Conservation (phyloP, 2,888 invertebrate species). For the Erebia palarica region DNA sequence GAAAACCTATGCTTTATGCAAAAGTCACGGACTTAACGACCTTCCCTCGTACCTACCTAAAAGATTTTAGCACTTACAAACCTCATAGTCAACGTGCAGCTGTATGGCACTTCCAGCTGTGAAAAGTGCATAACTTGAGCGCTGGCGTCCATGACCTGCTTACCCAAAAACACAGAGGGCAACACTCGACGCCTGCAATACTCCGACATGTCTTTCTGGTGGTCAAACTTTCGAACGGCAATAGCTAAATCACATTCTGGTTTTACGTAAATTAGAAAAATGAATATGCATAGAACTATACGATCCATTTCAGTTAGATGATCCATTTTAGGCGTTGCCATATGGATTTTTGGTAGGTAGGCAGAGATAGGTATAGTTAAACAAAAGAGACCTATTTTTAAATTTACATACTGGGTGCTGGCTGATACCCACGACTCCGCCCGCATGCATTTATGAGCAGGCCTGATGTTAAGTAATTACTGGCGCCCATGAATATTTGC, state of each 20-base stretch:
- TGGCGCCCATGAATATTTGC: too few relatives aligned
- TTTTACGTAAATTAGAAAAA: constrained; percentile 18
- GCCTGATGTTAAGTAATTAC: too few relatives aligned
- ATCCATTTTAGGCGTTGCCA: constrained; percentile 24
- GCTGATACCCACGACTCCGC: too few relatives aligned
- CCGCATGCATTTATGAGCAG: too few relatives aligned
- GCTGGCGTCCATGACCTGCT: constrained; percentile 60
- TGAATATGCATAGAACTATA: constrained; percentile 19
- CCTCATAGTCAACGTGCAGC: constrained; percentile 69
- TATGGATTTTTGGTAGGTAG: constrained; percentile 25
- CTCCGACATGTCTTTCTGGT: constrained; percentile 69
- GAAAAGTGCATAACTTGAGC: constrained; percentile 66
- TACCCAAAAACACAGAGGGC: constrained; percentile 69
- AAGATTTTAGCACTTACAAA: constrained; percentile 38
- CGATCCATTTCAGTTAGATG: constrained; percentile 28
- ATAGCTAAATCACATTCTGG: constrained; percentile 32
- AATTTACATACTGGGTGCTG: too few relatives aligned
- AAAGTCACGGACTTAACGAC: too few relatives aligned
- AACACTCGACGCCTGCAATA: constrained; percentile 64
- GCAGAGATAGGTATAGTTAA: too few relatives aligned
- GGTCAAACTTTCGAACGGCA: constrained; percentile 49
- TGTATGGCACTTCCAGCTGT: constrained; percentile 64
- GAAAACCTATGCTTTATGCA: too few relatives aligned
- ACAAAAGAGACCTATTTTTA: too few relatives aligned
- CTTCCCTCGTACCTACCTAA: too few relatives aligned